Percentiles rank a stretch among this genome's conserved stretches.
Conservation (phyloP, 2,888 invertebrate species). For the Adelognathus sp. region DNA sequence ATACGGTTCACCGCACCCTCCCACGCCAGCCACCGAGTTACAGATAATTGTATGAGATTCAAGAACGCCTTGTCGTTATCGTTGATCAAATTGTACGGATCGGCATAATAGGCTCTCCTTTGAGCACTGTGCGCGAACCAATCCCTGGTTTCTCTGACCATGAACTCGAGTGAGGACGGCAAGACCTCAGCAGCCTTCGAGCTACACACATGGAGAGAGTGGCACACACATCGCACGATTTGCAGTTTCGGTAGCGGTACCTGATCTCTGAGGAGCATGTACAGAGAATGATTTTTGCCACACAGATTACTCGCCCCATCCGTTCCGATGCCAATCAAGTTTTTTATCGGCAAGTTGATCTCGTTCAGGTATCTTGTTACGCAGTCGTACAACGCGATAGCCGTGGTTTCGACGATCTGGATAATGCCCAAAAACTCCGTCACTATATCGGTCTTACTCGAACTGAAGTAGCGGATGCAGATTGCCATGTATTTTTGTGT, state of each 20-base stretch:
- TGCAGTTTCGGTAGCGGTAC: slow-evolving; percentile 49
- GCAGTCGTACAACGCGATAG: slow-evolving; percentile 10
- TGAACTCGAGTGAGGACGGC: slow-evolving; percentile 63
- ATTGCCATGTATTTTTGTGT: slow-evolving; percentile 63
- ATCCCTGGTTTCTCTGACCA: slow-evolving; percentile 66
- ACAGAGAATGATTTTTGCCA: slow-evolving; percentile 60
- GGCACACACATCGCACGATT: slow-evolving; percentile 65
- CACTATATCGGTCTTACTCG: slow-evolving; percentile 49
- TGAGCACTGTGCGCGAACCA: slow-evolving; percentile 65
- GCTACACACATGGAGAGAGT: slow-evolving; percentile 65
- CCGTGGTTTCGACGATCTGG: slow-evolving; percentile 48
- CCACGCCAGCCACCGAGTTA: slow-evolving; percentile 66
- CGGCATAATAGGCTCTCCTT: slow-evolving; percentile 46
- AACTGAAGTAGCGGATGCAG: slow-evolving; percentile 63
- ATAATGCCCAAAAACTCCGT: slow-evolving; percentile 64
- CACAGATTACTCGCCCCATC: slow-evolving; percentile 66
- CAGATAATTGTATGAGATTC: slow-evolving; percentile 59
- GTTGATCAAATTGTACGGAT: slow-evolving; percentile 54
- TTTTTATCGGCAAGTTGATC: slow-evolving; percentile 51
- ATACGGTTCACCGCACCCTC: slow-evolving; percentile 61
- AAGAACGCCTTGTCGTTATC: slow-evolving; percentile 46
- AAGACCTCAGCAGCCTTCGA: slow-evolving; percentile 63
- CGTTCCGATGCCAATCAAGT: slow-evolving; percentile 66
- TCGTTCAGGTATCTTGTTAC: background rate
- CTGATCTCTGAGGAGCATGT: slow-evolving; percentile 57